Base-by-base conservation (phyloP, 2,888 invertebrate species). In the Machimus rusticus region DNA sequence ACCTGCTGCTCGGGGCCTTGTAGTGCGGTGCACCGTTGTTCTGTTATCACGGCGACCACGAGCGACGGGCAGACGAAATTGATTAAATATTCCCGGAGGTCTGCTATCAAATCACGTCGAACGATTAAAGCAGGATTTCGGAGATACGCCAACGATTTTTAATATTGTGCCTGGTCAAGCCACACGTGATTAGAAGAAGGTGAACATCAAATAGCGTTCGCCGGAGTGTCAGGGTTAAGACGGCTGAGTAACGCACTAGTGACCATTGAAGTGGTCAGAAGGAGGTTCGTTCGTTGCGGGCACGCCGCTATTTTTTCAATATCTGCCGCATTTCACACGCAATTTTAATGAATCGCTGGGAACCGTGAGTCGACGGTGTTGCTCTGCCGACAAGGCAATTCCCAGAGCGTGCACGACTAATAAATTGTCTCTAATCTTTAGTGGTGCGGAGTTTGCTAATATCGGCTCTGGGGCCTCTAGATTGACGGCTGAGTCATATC, bases 151-250 rank as follows among this genome's bases (percentile, higher is more conserved):
- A 34, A 34, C 16, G 9, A 76, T 76, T 28, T 34, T 5, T n/a
- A n/a, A 16, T 37, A 28, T 34, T 76, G 19, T 19, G 37, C 37
- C 76, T 76, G 76, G 76, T 76, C 76, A 39, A 37, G 37, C 28
- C 12, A 79, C 79, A 82, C 66, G 82, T 82, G 37, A 82, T 82
- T 57, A 51, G 51, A 31, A n/a, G 46, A 37, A 31, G 12, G 43
- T 82, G 82, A 19, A 66, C 66, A 57, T 82, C 82, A 66, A 82
- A 82, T 66, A 66, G 23, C 28, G 2, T 66, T 66, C 78, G 19
- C 23, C 37, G 82, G 6, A 82, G 57, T 57, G 82, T 82, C 82
- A 82, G 57, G 82, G 82, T 82, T 82, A 82, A 28, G 82, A 76
- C 66, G 66, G 28, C 66, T 28, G 23, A 19, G 66, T 28, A 23